Evolutionary conservation across 2,888 invertebrate species (phyloP).

Genomic region (Julus scandinavius): DNA sequence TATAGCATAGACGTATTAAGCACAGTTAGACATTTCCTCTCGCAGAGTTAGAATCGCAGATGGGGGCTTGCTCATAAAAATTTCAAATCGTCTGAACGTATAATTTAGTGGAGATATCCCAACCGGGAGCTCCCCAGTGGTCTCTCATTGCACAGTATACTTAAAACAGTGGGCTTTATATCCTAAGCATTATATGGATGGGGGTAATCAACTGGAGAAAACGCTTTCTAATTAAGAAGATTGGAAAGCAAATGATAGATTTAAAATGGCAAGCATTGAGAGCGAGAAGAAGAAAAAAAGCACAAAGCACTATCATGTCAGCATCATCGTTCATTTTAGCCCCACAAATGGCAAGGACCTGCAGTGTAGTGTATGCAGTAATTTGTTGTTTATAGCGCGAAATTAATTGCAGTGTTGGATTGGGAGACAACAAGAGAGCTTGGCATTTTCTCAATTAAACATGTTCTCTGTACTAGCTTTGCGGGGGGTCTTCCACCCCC

Average conservation of each 20-base stretch:
- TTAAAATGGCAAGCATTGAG: conserved; percentile 8
- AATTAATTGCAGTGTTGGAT: not conserved
- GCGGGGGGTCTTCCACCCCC: not conserved
- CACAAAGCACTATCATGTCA: not conserved
- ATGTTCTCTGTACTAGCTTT: not conserved
- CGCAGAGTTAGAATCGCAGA: not conserved
- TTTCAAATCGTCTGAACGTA: conserved; percentile 42
- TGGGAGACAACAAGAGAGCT: not conserved
- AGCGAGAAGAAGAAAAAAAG: not conserved
- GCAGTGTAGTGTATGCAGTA: not conserved
- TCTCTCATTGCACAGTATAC: conserved; percentile 5
- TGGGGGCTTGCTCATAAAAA: conserved; percentile 29
- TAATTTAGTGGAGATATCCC: not conserved
- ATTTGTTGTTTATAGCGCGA: conserved; percentile 24
- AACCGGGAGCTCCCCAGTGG: conserved; percentile 24
- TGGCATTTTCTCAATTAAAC: not conserved
- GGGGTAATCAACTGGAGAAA: conserved; percentile 39
- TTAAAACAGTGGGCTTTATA: conserved; percentile 34
- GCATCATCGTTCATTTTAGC: conserved; percentile 24
- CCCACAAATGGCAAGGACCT: not conserved
- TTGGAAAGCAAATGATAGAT: conserved; percentile 42
- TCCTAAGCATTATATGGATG: not conserved
- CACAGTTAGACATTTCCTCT: conserved; percentile 11
- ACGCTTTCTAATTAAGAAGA: conserved; percentile 42
- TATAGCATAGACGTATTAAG: not conserved